Evolutionary conservation across 2,113 vertebrate genomes (phyloP).

Genomic region (Oryzias melastigma): DNA sequence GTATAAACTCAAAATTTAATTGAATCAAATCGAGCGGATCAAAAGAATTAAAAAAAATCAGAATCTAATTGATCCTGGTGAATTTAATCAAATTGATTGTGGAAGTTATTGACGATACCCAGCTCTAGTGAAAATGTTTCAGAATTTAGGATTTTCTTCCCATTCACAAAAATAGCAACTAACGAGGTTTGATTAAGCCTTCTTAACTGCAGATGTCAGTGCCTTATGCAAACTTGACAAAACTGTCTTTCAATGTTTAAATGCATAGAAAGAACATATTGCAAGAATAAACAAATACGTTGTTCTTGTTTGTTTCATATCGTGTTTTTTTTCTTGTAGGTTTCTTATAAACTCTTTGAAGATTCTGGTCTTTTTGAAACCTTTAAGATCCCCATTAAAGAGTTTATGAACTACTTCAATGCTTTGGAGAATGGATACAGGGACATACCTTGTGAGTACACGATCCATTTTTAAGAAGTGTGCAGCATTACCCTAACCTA

Average conservation of each 20-base stretch:
- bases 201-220: not conserved
- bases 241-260: not conserved
- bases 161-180: not conserved
- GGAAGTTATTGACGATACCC: too few species aligned
- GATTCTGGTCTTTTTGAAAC: conserved; percentile 94
- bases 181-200: too few species aligned
- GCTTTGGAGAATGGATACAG: conserved; percentile 96
- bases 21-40: too few species aligned
- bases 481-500: not conserved
- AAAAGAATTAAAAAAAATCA: too few species aligned
- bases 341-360: conserved; percentile 93
- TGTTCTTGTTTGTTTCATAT: conserved; percentile 1
- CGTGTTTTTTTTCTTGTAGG: conserved; percentile 71
- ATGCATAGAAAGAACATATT: not conserved
- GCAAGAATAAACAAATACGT: too few species aligned
- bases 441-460: conserved; percentile 95
- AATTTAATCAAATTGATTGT: too few species aligned
- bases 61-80: too few species aligned
- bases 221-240: not conserved
- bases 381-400: conserved; percentile 91
- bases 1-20: not conserved
- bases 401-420: conserved; percentile 99
- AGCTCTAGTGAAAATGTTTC: too few species aligned
- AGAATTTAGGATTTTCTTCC: not conserved
- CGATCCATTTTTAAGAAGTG: not conserved